These are phyloP conservation scores for Melieria picta DNA, from an alignment of 2,888 invertebrate species.

Conservation along the genomic window DNA sequence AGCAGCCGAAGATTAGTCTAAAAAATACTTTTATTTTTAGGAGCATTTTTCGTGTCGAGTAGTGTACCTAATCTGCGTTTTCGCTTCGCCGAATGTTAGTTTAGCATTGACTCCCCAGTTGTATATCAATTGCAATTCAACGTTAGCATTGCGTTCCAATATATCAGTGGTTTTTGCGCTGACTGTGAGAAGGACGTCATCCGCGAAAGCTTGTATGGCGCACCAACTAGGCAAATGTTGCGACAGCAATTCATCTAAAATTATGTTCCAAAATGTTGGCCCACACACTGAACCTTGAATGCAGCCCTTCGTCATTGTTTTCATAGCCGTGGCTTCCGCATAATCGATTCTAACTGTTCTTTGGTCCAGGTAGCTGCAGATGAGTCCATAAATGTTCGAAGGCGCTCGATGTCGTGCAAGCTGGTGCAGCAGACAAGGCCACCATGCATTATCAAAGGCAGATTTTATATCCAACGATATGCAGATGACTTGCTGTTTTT, in stretches of 20 bases:
- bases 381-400: conserved; percentile 2
- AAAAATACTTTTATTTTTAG: too few relatives aligned
- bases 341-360: conserved; percentile 7
- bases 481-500: not conserved
- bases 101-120: not conserved
- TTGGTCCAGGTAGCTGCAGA: not conserved
- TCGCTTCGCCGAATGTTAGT: not conserved
- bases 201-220: not conserved
- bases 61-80: not conserved
- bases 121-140: not conserved
- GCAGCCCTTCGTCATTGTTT: not conserved
- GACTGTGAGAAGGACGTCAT: not conserved
- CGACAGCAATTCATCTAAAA: not conserved
- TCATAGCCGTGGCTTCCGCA: not conserved
- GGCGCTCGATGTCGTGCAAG: not conserved
- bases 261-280: too few relatives aligned
- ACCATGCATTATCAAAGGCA: conserved; percentile 12
- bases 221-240: not conserved
- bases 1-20: too few relatives aligned
- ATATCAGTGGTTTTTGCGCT: not conserved
- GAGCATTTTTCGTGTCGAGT: too few relatives aligned
- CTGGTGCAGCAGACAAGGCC: conserved; percentile 4
- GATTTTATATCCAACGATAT: conserved; percentile 16
- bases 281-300: not conserved
- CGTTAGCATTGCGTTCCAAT: not conserved